A percentile compares a stretch with the other conserved stretches of the same genome.
Evolutionary conservation across 92 coral and sea anemone genomes (phyloP).

Genomic region (Epizoanthus illoricatus): DNA sequence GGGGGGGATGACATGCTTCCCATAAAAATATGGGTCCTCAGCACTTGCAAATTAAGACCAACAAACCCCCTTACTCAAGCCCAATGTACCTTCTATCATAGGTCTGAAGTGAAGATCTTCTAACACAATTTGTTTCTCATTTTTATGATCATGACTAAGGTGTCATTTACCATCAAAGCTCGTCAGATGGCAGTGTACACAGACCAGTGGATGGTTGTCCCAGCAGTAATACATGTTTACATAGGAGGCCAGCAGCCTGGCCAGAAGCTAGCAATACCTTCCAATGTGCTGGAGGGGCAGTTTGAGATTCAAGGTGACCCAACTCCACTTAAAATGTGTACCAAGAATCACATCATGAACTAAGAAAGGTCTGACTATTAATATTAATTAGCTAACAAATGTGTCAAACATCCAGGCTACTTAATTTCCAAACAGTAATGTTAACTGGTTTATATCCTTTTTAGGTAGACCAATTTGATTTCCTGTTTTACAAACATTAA

Average conservation of each 20-base stretch:
- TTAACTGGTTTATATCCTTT: too few species aligned
- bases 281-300: slow-evolving; percentile 27
- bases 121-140: neutral
- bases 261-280: slow-evolving; percentile 22
- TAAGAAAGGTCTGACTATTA: too few species aligned
- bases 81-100: neutral
- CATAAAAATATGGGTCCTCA: too few species aligned
- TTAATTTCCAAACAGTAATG: too few species aligned
- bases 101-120: neutral
- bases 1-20: too few species aligned
- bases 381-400: too few species aligned
- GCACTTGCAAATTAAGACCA: too few species aligned
- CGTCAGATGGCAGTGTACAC: slow-evolving; percentile 31
- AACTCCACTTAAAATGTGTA: slow-evolving; percentile 26
- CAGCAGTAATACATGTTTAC: slow-evolving; percentile 3
- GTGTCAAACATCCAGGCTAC: too few species aligned
- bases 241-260: slow-evolving; percentile 28
- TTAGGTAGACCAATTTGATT: too few species aligned
- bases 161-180: slow-evolving; percentile 7
- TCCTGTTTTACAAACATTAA: too few species aligned
- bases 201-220: slow-evolving; percentile 13
- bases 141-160: neutral
- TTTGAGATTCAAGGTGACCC: slow-evolving; percentile 15
- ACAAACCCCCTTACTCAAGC: too few species aligned
- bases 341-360: neutral